phyloP scores from a whole-genome alignment of 2,888 invertebrate genomes.

The Venusia cambrica region DNA sequence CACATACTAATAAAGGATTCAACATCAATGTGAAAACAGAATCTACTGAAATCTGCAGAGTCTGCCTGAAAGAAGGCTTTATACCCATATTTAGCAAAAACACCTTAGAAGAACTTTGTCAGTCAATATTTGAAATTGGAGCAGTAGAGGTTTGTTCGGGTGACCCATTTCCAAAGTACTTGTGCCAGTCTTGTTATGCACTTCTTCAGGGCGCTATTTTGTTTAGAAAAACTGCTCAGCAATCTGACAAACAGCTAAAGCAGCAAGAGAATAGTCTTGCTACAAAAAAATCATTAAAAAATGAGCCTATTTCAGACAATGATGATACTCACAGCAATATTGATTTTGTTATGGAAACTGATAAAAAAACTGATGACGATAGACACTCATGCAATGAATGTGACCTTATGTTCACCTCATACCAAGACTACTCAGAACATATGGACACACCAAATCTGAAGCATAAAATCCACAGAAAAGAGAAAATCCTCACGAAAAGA shows the following conservation, averaged over 20 bases:
- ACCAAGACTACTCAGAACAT: no score
- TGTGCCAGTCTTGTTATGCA: slow-evolving; percentile 55
- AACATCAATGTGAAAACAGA: slow-evolving; percentile 9
- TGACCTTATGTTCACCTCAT: no score
- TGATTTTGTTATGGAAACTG: no score
- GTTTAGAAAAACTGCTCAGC: slow-evolving; percentile 61
- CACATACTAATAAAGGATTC: neutral
- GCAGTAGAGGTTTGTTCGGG: slow-evolving; percentile 47
- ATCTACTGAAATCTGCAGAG: slow-evolving; percentile 33
- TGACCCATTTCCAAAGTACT: slow-evolving; percentile 56
- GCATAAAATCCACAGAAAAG: slow-evolving; percentile 21
- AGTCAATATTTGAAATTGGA: slow-evolving; percentile 45
- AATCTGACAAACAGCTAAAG: slow-evolving; percentile 49
- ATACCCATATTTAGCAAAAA: slow-evolving; percentile 52
- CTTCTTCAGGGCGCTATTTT: slow-evolving; percentile 59
- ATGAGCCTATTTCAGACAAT: slow-evolving; percentile 20
- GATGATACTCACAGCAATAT: no score
- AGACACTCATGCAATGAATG: no score
- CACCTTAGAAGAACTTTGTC: slow-evolving; percentile 40
- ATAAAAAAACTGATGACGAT: no score
- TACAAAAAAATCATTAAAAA: slow-evolving; percentile 1
- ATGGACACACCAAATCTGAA: slow-evolving; percentile 17
- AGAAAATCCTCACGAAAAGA: slow-evolving; percentile 6
- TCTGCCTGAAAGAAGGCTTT: slow-evolving; percentile 61
- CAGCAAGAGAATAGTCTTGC: slow-evolving; percentile 20